Conservation (phyloP, 2,797 vertebrate species). For the Simalia tracyae region DNA sequence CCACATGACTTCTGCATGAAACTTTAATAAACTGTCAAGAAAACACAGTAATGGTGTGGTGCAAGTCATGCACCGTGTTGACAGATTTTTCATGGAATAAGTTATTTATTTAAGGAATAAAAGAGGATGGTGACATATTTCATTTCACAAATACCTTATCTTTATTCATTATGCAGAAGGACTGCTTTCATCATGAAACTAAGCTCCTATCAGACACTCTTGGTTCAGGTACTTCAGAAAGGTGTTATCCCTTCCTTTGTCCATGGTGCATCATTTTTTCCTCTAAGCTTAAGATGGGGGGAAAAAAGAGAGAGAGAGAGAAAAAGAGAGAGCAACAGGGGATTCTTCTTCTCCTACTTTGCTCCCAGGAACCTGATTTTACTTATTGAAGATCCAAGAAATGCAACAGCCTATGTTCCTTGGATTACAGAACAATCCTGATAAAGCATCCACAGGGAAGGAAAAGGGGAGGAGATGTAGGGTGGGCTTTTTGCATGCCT, state of each 20-base stretch:
- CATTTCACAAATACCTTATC: slow-evolving; percentile 60
- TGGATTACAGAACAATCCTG: too few species aligned
- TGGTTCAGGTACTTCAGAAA: slow-evolving; percentile 29
- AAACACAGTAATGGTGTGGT: slow-evolving; percentile 53
- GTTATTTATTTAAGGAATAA: slow-evolving; percentile 50
- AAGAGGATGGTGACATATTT: slow-evolving; percentile 43
- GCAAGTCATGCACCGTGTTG: slow-evolving; percentile 52
- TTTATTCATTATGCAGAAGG: slow-evolving; percentile 61
- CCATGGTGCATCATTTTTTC: slow-evolving; percentile 9
- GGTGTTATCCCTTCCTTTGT: slow-evolving; percentile 8
- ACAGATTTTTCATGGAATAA: slow-evolving; percentile 52
- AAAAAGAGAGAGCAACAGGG: background rate
- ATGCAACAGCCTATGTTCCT: background rate
- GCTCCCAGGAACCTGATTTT: background rate
- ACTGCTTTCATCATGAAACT: slow-evolving; percentile 43
- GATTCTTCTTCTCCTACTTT: background rate
- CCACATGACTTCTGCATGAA: slow-evolving; percentile 57
- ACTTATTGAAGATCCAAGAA: background rate
- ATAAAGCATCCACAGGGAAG: background rate
- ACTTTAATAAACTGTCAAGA: slow-evolving; percentile 69
- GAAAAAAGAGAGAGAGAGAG: background rate
- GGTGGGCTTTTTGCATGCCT: background rate
- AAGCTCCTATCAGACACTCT: slow-evolving; percentile 30
- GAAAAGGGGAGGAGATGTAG: background rate
- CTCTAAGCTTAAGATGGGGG: background rate